These are phyloP conservation scores for Falco punctatus DNA, from an alignment of 2,113 vertebrate genomes.

Conservation along the genomic window DNA sequence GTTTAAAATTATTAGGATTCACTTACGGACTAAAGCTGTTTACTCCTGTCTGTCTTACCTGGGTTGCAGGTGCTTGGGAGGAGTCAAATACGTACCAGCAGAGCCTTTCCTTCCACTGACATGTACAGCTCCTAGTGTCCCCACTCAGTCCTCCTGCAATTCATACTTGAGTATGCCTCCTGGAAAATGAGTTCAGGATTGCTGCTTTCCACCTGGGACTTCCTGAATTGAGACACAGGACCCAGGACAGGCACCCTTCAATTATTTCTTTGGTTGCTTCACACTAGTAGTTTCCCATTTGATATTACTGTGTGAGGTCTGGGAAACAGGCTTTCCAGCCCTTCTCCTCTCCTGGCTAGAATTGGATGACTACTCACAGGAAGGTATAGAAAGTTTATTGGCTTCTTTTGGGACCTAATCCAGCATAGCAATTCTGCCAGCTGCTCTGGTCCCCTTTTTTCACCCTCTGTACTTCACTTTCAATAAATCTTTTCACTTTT, in stretches of 20 bases:
- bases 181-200: neutral
- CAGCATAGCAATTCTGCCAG: neutral
- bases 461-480: neutral
- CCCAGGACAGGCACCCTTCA: neutral
- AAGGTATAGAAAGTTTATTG: neutral
- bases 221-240: neutral
- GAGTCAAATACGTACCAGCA: neutral
- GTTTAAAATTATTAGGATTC: neutral
- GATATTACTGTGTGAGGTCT: neutral
- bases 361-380: neutral
- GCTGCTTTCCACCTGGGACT: neutral
- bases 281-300: neutral
- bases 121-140: neutral
- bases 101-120: neutral
- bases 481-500: slow-evolving; percentile 4
- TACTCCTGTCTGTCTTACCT: neutral
- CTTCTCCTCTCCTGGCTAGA: neutral
- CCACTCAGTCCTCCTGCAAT: neutral
- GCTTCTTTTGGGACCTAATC: neutral
- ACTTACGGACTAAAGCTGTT: neutral
- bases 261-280: neutral
- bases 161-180: neutral
- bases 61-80: neutral
- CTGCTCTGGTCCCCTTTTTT: neutral
- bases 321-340: neutral